Evolutionary conservation across 1,140 invertebrate genomes (phyloP).

Genomic region (Drosophila tani): DNA sequence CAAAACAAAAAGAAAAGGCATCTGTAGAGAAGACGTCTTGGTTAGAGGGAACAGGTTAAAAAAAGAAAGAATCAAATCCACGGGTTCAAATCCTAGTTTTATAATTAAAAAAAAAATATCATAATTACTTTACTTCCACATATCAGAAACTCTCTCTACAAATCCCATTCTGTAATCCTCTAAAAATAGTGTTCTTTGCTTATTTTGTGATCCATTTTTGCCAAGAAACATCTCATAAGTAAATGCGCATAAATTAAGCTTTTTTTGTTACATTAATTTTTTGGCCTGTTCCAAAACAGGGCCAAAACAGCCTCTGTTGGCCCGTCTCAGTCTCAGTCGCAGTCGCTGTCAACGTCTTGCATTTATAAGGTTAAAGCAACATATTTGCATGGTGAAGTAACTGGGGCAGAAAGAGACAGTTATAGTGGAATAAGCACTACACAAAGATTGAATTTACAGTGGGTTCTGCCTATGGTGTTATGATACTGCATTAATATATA

Average conservation of each 20-base stretch:
- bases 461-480: not conserved
- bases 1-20: not conserved
- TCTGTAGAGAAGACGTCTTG: not conserved
- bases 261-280: conserved; percentile 38
- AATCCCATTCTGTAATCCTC: conserved; percentile 8
- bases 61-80: not conserved
- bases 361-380: conserved; percentile 76
- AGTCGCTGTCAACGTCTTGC: conserved; percentile 45
- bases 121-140: too few relatives aligned
- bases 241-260: conserved; percentile 43
- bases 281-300: conserved; percentile 33
- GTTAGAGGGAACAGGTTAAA: not conserved
- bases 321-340: not conserved
- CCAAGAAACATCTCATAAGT: conserved; percentile 11
- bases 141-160: too few relatives aligned
- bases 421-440: conserved; percentile 11
- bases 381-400: conserved; percentile 81
- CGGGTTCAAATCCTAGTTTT: not conserved
- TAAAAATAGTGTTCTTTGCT: conserved; percentile 8
- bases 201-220: conserved; percentile 3
- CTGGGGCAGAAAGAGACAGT: conserved; percentile 40
- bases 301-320: conserved; percentile 12
- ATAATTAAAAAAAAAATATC: too few relatives aligned
- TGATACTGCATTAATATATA: not conserved
- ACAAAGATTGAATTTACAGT: conserved; percentile 14